Base-by-base conservation (phyloP, 2,113 vertebrate species). In the Ranitomeya variabilis region DNA sequence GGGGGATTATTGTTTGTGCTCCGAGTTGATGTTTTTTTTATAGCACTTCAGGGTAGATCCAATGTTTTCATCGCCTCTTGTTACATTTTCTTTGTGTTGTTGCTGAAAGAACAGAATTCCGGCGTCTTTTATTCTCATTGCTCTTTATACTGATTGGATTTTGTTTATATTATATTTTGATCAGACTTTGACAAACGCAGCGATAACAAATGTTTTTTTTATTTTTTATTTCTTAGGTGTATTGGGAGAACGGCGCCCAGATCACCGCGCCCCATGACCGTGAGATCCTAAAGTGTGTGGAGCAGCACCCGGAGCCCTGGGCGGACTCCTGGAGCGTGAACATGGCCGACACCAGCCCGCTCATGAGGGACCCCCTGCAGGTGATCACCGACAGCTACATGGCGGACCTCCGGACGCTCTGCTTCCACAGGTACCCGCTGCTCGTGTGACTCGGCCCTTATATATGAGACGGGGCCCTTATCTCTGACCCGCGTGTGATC, bases 181-280 rank as follows among this genome's bases (percentile, higher is more conserved):
- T 31, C 26, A 31, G 26, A 31, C 26, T 31, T 31, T 31, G 26
- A 31, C 26, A 31, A 31, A 31, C 26, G 26, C 26, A 31, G 26
- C 26, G 26, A 31, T 31, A 31, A 31, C 26, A 31, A 31, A 31
- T 31, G 26, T 31, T 31, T 31, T 31, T 31, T 31, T 31, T 31
- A 1, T 31, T 31, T 31, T 31, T 31, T 31, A 31, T 31, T 31
- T 31, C 12, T 31, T 87, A 96, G 98, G 98, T 99, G 84, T 99
- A 99, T 77, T 99, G 98, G 98, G 95, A 97, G 90, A 97, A 95
- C 0, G 97, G 97, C 6, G 97, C 98, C 5, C 98, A 99, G 94
- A 97, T 99, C 90, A 94, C 93, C 10, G 94, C 96, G 0, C 97
- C 97, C 82, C 97, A 98, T 0, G 98, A 99, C 83, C 97, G 97